Evolutionary conservation across 2,888 invertebrate species (phyloP).

Genomic region (Anoncus sp.): DNA sequence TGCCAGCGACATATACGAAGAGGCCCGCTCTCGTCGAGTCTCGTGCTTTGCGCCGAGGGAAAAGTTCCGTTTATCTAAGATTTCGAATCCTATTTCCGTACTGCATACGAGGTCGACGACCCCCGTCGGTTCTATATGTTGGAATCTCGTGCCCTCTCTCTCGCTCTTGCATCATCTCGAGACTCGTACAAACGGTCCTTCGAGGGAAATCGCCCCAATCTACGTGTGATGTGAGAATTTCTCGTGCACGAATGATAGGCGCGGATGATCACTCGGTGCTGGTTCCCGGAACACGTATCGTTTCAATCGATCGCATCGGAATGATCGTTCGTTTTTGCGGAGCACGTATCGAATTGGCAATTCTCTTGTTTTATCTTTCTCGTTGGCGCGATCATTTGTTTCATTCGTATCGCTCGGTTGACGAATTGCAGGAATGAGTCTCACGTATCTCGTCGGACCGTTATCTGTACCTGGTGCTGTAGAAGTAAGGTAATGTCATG

Average conservation of each 20-base stretch:
- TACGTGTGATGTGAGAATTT: slow-evolving; percentile 47
- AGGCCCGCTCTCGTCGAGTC: slow-evolving; percentile 16
- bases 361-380: slow-evolving; percentile 45
- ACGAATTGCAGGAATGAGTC: slow-evolving; percentile 57
- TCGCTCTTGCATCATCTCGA: slow-evolving; percentile 36
- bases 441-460: slow-evolving; percentile 46
- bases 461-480: slow-evolving; percentile 26
- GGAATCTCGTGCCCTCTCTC: slow-evolving; percentile 49
- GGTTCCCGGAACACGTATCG: slow-evolving; percentile 51
- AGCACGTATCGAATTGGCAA: slow-evolving; percentile 59
- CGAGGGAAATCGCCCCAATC: slow-evolving; percentile 50
- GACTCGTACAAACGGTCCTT: slow-evolving; percentile 52
- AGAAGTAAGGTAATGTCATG: slow-evolving; percentile 14
- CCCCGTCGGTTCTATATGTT: slow-evolving; percentile 54
- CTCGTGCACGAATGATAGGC: slow-evolving; percentile 17
- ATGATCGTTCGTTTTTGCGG: slow-evolving; percentile 56
- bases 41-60: slow-evolving; percentile 46
- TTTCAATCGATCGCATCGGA: slow-evolving; percentile 54
- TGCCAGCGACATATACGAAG: slow-evolving; percentile 62
- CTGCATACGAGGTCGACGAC: slow-evolving; percentile 74
- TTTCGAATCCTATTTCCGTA: slow-evolving; percentile 80
- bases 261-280: not conserved
- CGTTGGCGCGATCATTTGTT: slow-evolving; percentile 51
- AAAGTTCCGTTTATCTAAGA: slow-evolving; percentile 80
- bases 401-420: slow-evolving; percentile 50